Percentiles rank a stretch among this genome's conserved stretches.
Conservation (phyloP, 2,797 vertebrate genomes). For the Pipistrellus pipistrellus region DNA sequence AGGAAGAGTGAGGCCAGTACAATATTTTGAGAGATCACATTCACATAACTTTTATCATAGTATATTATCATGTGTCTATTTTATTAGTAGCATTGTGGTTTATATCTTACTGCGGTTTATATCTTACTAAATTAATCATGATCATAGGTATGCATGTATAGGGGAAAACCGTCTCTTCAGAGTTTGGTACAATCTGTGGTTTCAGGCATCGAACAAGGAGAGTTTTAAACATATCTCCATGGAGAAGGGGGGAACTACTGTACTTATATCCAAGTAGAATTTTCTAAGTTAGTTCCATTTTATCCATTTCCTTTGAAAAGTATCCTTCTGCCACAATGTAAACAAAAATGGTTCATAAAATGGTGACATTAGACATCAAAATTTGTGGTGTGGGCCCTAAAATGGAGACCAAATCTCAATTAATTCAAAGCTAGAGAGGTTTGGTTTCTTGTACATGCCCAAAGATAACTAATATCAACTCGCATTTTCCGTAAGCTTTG, state of each 20-base stretch:
- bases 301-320: conserved; percentile 69
- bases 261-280: conserved; percentile 49
- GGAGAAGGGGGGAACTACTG: background rate
- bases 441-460: conserved; percentile 74
- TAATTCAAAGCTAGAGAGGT: conserved; percentile 62
- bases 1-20: background rate
- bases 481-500: conserved; percentile 74
- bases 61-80: background rate
- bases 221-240: background rate
- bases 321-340: conserved; percentile 58
- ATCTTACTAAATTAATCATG: background rate
- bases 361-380: conserved; percentile 45
- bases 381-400: conserved; percentile 63
- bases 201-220: background rate
- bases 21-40: background rate
- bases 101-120: background rate
- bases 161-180: background rate
- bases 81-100: background rate
- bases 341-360: conserved; percentile 59
- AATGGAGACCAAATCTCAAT: conserved; percentile 61
- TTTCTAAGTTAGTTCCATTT: conserved; percentile 65
- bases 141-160: background rate
- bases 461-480: conserved; percentile 67
- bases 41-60: background rate
- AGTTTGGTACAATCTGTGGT: background rate